A percentile compares a stretch with the other conserved stretches of the same genome.
These are phyloP conservation scores for Pterostichus madidus DNA, from an alignment of 2,888 invertebrate genomes.

Conservation along the genomic window DNA sequence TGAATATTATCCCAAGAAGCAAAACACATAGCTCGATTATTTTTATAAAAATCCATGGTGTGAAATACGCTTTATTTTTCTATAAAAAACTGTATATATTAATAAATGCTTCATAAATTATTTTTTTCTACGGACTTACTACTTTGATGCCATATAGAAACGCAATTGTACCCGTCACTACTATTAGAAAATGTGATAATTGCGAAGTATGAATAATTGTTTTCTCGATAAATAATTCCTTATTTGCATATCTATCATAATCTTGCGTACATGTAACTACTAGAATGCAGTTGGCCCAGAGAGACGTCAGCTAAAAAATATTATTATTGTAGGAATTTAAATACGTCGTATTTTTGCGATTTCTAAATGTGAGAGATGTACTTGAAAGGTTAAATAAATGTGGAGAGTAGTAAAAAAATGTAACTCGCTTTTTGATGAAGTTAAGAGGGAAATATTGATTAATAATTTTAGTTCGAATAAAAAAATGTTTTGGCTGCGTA, in stretches of 20 bases:
- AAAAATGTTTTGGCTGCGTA: no score
- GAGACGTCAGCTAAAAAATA: conserved; percentile 37
- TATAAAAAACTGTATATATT: conserved; percentile 21
- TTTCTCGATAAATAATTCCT: conserved; percentile 12
- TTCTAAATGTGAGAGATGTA: no score
- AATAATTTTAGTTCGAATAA: no score
- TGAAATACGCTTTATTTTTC: conserved; percentile 41
- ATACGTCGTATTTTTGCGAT: no score
- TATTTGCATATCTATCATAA: neutral
- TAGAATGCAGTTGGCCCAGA: conserved; percentile 43
- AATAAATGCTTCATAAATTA: neutral
- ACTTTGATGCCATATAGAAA: conserved; percentile 17
- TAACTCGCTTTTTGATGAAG: no score
- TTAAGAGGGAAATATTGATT: no score
- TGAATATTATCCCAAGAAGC: conserved; percentile 18
- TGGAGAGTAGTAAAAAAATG: no score
- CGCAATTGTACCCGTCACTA: conserved; percentile 6
- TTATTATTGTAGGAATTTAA: neutral
- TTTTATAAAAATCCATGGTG: conserved; percentile 39
- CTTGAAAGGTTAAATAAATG: no score
- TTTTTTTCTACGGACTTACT: conserved; percentile 13
- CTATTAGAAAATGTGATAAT: conserved; percentile 30
- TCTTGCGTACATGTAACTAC: conserved; percentile 31
- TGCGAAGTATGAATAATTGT: conserved; percentile 27
- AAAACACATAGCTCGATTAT: conserved; percentile 22